phyloP scores from a whole-genome alignment of 1,140 invertebrate genomes.

The Mamestra configurata region DNA sequence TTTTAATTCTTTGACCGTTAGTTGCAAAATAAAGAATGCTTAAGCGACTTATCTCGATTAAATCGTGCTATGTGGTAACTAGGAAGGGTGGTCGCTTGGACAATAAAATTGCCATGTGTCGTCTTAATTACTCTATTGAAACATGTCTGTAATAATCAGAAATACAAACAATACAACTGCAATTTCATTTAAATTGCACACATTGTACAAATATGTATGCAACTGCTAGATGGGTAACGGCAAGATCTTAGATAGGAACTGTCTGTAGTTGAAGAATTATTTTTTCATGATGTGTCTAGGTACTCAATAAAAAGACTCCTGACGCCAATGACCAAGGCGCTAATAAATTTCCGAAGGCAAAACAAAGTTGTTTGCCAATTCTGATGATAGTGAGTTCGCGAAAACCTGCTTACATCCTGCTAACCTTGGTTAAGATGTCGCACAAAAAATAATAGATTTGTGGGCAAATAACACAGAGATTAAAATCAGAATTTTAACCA shows the following conservation, averaged over 20 bases:
- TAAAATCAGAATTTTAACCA: neutral
- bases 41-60: slow-evolving; percentile 67
- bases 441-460: slow-evolving; percentile 13
- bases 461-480: neutral
- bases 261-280: too few relatives aligned
- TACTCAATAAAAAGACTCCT: too few relatives aligned
- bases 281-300: too few relatives aligned
- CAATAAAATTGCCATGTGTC: slow-evolving; percentile 76
- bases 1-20: slow-evolving; percentile 65
- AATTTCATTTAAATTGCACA: slow-evolving; percentile 16
- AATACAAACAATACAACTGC: slow-evolving; percentile 33
- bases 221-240: neutral
- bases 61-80: slow-evolving; percentile 75
- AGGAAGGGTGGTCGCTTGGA: slow-evolving; percentile 70
- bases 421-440: slow-evolving; percentile 36
- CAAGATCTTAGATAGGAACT: too few relatives aligned
- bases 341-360: neutral
- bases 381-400: neutral
- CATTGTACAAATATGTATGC: neutral
- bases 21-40: slow-evolving; percentile 79
- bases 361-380: neutral
- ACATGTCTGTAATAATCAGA: slow-evolving; percentile 37
- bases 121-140: slow-evolving; percentile 54
- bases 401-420: slow-evolving; percentile 23
- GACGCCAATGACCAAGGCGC: neutral